Conservation (phyloP, 2,113 vertebrate genomes). For the Rhombomys opimus region DNA sequence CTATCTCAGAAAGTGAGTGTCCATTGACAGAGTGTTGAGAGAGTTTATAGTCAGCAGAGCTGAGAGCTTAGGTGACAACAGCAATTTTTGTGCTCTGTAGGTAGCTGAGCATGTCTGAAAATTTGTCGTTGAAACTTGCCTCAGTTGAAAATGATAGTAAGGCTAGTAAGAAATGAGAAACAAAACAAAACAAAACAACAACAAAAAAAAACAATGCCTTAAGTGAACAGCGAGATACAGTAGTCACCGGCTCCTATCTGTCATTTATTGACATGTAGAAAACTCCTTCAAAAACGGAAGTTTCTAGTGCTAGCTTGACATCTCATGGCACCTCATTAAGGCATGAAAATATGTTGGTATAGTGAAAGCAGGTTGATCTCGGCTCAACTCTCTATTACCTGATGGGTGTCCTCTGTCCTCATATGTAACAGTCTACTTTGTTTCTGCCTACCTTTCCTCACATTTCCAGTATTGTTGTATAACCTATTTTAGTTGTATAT, state of each 20-base stretch:
- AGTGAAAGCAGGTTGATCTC: neutral
- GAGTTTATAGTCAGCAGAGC: neutral
- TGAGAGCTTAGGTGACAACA: neutral
- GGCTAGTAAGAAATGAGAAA: neutral
- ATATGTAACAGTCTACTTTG: neutral
- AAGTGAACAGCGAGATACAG: neutral
- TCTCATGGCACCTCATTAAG: neutral
- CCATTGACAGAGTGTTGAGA: neutral
- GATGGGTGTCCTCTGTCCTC: neutral
- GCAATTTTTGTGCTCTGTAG: neutral
- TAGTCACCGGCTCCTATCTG: neutral
- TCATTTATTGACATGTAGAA: neutral
- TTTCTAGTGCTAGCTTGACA: neutral
- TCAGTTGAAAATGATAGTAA: neutral
- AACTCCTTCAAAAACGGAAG: neutral
- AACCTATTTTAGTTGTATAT: neutral
- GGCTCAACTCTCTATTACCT: neutral
- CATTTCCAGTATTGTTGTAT: neutral
- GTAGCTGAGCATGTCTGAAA: constrained; percentile 6
- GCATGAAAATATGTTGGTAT: neutral
- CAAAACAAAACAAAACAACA: neutral
- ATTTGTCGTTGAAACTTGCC: neutral
- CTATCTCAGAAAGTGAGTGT: neutral
- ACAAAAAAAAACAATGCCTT: neutral
- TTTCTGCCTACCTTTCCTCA: neutral